phyloP scores from a whole-genome alignment of 2,888 invertebrate species.

The Leptura quadrifasciata region DNA sequence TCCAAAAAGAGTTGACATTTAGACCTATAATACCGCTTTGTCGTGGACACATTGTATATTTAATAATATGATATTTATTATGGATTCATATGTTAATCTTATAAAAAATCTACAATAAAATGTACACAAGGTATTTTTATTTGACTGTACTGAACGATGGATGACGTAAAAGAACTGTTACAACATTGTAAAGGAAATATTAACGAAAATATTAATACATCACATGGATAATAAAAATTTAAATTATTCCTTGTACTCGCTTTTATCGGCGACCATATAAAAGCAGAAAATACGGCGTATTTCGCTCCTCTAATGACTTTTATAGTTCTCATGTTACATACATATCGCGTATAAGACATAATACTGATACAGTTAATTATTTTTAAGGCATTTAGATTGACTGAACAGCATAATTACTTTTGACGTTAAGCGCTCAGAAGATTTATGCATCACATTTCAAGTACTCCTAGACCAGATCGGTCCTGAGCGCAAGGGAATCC shows the following conservation, averaged over 20 bases:
- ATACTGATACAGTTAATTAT: slow-evolving; percentile 6
- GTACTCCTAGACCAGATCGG: slow-evolving; percentile 23
- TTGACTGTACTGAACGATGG: background rate
- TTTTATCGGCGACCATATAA: background rate
- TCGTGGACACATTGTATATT: too few species aligned
- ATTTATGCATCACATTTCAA: slow-evolving; percentile 20
- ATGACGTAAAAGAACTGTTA: background rate
- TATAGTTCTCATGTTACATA: background rate
- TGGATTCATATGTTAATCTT: too few species aligned
- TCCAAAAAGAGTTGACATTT: too few species aligned
- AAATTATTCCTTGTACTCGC: background rate
- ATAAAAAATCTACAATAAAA: too few species aligned
- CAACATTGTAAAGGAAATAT: background rate
- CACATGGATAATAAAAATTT: background rate
- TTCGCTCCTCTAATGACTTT: slow-evolving; percentile 2
- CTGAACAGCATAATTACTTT: slow-evolving; percentile 14
- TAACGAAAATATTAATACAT: background rate
- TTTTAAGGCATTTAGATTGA: slow-evolving; percentile 23
- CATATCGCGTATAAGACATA: background rate
- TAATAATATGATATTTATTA: too few species aligned
- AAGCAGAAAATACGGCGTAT: background rate
- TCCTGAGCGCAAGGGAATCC: slow-evolving; percentile 25
- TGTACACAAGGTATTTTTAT: too few species aligned
- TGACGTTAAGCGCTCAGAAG: background rate
- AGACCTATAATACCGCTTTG: too few species aligned